Evolutionary conservation across 2,888 invertebrate species (phyloP), one percentile per base, ranked within the genome.

Genomic region (Brachynemurus nebulosus): DNA sequence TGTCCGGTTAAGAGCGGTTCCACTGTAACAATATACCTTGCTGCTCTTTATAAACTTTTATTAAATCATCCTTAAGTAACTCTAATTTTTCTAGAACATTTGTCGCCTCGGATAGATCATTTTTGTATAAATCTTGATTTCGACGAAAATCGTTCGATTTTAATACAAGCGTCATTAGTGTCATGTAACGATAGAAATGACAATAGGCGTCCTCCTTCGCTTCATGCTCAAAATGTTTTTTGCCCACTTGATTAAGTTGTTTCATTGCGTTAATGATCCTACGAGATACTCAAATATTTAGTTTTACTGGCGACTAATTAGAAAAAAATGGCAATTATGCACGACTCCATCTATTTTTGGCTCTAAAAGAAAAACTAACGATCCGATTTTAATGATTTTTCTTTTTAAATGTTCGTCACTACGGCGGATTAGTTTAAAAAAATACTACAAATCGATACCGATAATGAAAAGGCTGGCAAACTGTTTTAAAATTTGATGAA

Each of bases 101-200:
- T 7, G 8, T 19, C 2, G 37, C 37, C 3, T 37, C 37, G 2
- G 12, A 20, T 19, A 37, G 12, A 19, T 37, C 37, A 20, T 19
- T 37, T 20, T 19, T 37, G 20, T 20, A 37, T 4, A 18, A 18
- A 11, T 11, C 20, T 30, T 30, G n/a, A 30, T 30, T 30, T 9
- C 30, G 5, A 4, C 14, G 30, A 19, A 17, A 37, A 4, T 37
- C 37, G 9, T 14, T 6, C 6, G 37, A 8, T 20, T 19, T 37
- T 19, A 19, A 12, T 11, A 37, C 37, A 2, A 19, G 16, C 9
- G 18, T 37, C n/a, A 37, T 19, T 19, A 37, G 16, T n/a, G 20
- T 4, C 37, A 37, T 37, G 20, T 37, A 37, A 8, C 20, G 18
- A 37, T 20, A 37, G 12, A 37, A 37, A 19, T 37, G 20, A 9